Conservation (phyloP, 2,113 vertebrate genomes). For the Lophotis ruficrista region DNA sequence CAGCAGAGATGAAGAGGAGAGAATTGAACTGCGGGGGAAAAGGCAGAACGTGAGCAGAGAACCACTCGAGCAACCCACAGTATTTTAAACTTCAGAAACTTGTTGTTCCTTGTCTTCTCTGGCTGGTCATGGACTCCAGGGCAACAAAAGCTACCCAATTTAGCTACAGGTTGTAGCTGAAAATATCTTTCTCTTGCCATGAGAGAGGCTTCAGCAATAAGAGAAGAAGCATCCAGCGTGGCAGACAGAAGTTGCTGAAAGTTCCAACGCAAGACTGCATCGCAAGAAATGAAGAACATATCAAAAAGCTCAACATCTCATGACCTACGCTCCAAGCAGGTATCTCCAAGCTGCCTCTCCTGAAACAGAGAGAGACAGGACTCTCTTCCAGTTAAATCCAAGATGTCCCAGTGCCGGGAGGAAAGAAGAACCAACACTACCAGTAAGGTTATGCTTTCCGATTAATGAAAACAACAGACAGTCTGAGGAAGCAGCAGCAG, state of each 20-base stretch:
- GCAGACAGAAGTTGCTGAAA: background rate
- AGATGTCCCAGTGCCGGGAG: background rate
- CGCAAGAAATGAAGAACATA: background rate
- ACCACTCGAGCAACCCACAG: background rate
- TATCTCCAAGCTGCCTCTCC: background rate
- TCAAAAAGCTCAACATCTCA: background rate
- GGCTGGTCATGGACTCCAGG: background rate
- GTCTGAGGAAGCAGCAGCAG: background rate
- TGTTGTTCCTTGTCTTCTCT: background rate
- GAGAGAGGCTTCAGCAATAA: background rate
- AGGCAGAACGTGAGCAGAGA: background rate
- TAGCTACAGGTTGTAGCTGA: background rate
- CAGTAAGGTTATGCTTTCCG: background rate
- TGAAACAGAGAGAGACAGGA: background rate
- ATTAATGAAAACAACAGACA: background rate
- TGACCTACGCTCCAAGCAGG: too few species aligned
- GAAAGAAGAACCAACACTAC: rapidly evolving
- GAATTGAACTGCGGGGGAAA: rapidly evolving
- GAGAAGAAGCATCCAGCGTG: background rate
- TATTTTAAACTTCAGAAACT: background rate
- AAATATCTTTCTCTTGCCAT: background rate
- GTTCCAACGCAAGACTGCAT: background rate
- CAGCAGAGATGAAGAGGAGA: background rate
- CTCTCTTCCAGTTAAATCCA: background rate
- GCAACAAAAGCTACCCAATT: too few species aligned